Conservation (phyloP, 2,888 invertebrate genomes). For the Alentia gelatinosa region DNA sequence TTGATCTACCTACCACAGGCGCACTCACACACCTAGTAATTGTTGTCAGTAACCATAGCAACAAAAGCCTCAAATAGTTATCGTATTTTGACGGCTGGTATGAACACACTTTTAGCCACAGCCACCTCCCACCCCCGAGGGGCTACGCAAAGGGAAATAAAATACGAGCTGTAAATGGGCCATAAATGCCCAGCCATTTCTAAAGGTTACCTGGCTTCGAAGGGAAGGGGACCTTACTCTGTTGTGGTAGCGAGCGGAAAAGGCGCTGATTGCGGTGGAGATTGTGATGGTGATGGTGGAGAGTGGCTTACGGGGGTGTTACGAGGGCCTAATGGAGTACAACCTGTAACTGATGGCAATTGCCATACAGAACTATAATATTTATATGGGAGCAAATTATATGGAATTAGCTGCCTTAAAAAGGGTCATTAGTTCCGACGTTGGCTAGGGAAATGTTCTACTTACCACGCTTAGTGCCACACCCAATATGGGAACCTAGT, state of each 20-base stretch:
- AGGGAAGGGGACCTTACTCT: neutral
- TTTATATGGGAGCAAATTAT: neutral
- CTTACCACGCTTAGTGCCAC: too few species aligned
- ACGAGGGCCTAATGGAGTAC: neutral
- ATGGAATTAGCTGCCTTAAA: neutral
- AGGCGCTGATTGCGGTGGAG: neutral
- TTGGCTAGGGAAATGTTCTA: too few species aligned
- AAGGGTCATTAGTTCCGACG: neutral
- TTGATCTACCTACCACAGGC: neutral
- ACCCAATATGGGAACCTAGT: too few species aligned
- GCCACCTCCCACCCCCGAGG: neutral
- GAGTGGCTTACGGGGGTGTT: neutral
- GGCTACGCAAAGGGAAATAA: neutral
- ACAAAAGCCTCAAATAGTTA: neutral
- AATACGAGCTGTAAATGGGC: slow-evolving; percentile 21
- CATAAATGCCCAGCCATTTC: neutral
- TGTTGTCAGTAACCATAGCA: slow-evolving; percentile 22
- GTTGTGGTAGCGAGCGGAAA: neutral
- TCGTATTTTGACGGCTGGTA: neutral
- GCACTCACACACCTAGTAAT: neutral
- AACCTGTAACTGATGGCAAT: neutral
- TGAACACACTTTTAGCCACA: neutral
- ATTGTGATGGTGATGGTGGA: neutral
- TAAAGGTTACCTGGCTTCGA: neutral
- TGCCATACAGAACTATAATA: neutral